A percentile compares a stretch with the other conserved stretches of the same genome.
Conservation (phyloP, 2,888 invertebrate genomes). For the Apantesis nais region DNA sequence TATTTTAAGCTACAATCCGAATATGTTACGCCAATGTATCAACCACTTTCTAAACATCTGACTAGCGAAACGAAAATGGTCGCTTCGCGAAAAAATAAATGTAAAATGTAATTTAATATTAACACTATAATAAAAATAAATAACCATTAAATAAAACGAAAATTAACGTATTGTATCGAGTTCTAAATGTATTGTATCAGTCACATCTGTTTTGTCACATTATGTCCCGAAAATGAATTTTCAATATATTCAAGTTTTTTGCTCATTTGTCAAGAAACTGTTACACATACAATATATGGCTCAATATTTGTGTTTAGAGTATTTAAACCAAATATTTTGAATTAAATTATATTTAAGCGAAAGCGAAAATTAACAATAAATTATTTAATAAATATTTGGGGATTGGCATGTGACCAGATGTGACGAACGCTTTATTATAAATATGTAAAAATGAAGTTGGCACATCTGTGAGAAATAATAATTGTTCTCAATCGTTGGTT, state of each 20-base stretch:
- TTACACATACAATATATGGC: not conserved
- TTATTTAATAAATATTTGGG: not conserved
- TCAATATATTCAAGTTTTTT: not conserved
- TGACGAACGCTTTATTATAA: conserved; percentile 1
- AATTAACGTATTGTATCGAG: not conserved
- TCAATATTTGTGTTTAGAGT: too few relatives aligned
- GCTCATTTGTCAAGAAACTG: not conserved
- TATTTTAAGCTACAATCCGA: conserved; percentile 2
- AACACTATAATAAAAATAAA: not conserved
- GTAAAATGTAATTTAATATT: conserved; percentile 9
- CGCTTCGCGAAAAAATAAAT: not conserved
- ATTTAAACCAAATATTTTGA: not conserved
- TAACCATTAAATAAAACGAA: not conserved
- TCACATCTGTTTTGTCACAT: not conserved
- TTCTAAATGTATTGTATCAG: not conserved
- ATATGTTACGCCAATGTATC: conserved; percentile 15
- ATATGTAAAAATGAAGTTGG: conserved; percentile 35
- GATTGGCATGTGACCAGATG: not conserved
- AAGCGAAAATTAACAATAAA: not conserved
- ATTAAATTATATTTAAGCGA: not conserved
- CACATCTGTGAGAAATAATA: conserved; percentile 20
- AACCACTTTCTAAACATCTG: conserved; percentile 24
- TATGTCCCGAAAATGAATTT: not conserved
- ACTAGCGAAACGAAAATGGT: conserved; percentile 33
- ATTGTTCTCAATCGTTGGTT: conserved; percentile 23